Evolutionary conservation across 2,113 vertebrate species (phyloP).

Genomic region (Promerops cafer): DNA sequence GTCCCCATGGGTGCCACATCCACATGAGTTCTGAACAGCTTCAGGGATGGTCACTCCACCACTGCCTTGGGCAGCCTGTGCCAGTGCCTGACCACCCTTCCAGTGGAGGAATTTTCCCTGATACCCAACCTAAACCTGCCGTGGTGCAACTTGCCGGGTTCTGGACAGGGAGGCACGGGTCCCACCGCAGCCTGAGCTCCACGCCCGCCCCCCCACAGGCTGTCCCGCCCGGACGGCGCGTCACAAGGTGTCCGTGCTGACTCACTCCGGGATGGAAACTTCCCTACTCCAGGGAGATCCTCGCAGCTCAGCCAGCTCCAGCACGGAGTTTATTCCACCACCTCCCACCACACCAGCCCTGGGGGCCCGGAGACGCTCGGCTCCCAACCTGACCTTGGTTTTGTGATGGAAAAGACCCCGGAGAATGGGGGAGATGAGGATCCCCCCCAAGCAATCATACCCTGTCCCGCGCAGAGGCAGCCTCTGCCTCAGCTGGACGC

Average conservation of each 20-base stretch:
- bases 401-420: not conserved
- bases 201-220: not conserved
- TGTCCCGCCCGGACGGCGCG: not conserved
- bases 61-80: not conserved
- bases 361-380: rapidly evolving
- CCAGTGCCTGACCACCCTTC: not conserved
- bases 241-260: not conserved
- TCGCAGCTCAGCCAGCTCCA: not conserved
- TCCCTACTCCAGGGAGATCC: not conserved
- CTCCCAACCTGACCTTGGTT: not conserved
- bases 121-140: not conserved
- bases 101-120: not conserved
- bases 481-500: not conserved
- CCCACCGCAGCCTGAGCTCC: not conserved
- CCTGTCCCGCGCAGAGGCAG: not conserved
- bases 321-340: not conserved
- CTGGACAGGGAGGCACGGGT: not conserved
- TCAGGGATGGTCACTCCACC: not conserved
- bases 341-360: not conserved
- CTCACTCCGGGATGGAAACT: not conserved
- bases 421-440: not conserved
- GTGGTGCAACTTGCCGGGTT: not conserved
- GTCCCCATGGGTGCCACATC: not conserved
- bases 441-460: too few species aligned
- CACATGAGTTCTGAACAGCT: rapidly evolving